Base-by-base conservation (phyloP, 2,888 invertebrate genomes). In the Lasioglossum marginatum region DNA sequence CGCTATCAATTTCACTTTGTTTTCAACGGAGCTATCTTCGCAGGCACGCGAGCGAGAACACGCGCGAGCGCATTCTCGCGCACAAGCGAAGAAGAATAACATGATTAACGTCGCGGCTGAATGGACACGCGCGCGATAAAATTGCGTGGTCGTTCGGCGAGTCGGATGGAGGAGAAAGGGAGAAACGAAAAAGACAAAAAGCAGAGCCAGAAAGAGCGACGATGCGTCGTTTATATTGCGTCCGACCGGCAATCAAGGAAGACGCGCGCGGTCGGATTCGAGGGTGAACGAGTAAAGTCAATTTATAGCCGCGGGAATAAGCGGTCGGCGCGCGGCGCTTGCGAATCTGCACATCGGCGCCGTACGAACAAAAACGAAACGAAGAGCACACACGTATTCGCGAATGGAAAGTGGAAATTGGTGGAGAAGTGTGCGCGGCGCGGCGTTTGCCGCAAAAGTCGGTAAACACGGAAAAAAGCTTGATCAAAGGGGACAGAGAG, bases 261-360 rank as follows among this genome's bases (percentile, higher is more conserved):
- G 83, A 77, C 57, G 57, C n/a, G 57, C 85, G 71, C 78, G 60
- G 74, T 37, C 31, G 34, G 71, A 52, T 48, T 76, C 78, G 77
- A 68, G 57, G 72, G 45, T 19, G 72, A 83, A 45, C 27, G 60
- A 74, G 68, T 89, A 92, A 89, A 89, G 87, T 91, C 87, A 88
- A 90, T 91, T 88, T 88, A 87, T 60, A 60, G 60, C 68, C 52
- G 82, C 79, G 31, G 79, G 87, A 90, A 88, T 89, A 90, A 91
- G 86, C 86, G 86, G 57, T n/a, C 52, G 52, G n/a, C 6, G 23
- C 2, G 52, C 52, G 52, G 52, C 8, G 52, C 23, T 52, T 81
- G 43, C 37, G 43, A 72, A 72, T 82, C 82, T 79, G 85, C 86
- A 77, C 77, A 79, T 34, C 82, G 77, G 37, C 71, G 70, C 40